Evolutionary conservation across 2,113 vertebrate genomes (phyloP).

Genomic region (Brienomyrus brachyistius): DNA sequence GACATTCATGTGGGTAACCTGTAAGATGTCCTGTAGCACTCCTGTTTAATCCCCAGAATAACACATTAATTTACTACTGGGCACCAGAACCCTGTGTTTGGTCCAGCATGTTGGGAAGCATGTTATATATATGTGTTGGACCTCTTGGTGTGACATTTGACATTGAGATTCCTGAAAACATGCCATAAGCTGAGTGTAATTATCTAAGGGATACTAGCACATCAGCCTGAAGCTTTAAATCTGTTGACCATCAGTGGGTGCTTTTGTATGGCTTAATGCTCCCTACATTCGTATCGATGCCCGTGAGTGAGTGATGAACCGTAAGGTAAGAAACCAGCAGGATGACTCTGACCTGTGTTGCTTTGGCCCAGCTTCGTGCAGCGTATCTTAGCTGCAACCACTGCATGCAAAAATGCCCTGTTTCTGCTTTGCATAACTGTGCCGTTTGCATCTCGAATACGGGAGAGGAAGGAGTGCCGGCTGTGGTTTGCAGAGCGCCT

Average conservation of each 20-base stretch:
- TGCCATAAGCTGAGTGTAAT: neutral
- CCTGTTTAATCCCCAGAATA: neutral
- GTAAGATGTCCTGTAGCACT: neutral
- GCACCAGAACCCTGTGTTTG: neutral
- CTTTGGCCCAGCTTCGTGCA: neutral
- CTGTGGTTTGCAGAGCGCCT: neutral
- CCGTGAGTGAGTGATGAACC: neutral
- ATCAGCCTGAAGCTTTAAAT: neutral
- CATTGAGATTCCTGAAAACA: neutral
- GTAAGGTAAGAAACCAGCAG: neutral
- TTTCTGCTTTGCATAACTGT: slow-evolving; percentile 4
- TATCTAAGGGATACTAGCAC: neutral
- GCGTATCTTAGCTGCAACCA: neutral
- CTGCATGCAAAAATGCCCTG: slow-evolving; percentile 6
- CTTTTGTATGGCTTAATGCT: neutral
- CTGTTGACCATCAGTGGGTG: neutral
- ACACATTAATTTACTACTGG: neutral
- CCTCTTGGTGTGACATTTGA: neutral
- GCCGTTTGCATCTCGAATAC: neutral
- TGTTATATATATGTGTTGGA: neutral
- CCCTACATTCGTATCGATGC: neutral
- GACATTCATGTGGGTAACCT: neutral
- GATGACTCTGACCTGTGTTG: neutral
- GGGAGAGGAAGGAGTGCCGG: neutral
- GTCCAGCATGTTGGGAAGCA: neutral